Base-by-base conservation (phyloP, 2,113 vertebrate species). In the Rhagologus leucostigma region DNA sequence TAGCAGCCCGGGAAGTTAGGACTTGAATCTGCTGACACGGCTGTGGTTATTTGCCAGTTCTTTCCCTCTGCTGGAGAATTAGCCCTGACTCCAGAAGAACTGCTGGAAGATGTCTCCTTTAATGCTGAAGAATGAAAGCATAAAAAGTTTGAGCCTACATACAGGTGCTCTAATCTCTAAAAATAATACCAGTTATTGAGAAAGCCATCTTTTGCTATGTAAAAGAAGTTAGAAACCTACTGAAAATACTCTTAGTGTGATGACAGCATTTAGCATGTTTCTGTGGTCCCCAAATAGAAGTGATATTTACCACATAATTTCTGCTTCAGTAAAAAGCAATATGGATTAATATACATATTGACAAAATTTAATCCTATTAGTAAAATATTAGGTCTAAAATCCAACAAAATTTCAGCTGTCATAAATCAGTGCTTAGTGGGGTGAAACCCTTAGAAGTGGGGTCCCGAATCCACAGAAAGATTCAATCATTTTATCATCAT, bases 1-100 rank as follows among this genome's bases (percentile, higher is more conserved):
- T 47, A 96, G 81, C 85, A 89, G 88, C 73, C 64, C 96, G 76
- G 73, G 92, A 95, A 93, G 37, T 84, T 30, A 65, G n/a, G 41
- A 68, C 49, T 64, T 82, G n/a, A 90, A 93, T 88, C 68, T 89
- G 73, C 84, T 95, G 87, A 91, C 46, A 13, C 33, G 69, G 27
- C 50, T 81, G 33, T 89, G 49, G 53, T 89, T 70, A 52, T 89
- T 85, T 84, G 80, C 80, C 81, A 87, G 62, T 53, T 92, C 56
- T 81, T 92, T 81, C 33, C 53, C 39, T 69, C n/a, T 76, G 8
- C 9, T 95, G 73, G 29, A 68, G 65, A 64, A 84, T 39, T 57
- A 87, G 14, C 9, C 13, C 29, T 80, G 35, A 52, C 56, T 83
- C 4, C 18, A 14, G 47, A 70, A 59, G 50, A 70, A 13, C n/a